Evolutionary conservation across 2,113 vertebrate genomes (phyloP), one percentile per base, ranked within the genome.

Genomic region (Notarius lentiginosus): DNA sequence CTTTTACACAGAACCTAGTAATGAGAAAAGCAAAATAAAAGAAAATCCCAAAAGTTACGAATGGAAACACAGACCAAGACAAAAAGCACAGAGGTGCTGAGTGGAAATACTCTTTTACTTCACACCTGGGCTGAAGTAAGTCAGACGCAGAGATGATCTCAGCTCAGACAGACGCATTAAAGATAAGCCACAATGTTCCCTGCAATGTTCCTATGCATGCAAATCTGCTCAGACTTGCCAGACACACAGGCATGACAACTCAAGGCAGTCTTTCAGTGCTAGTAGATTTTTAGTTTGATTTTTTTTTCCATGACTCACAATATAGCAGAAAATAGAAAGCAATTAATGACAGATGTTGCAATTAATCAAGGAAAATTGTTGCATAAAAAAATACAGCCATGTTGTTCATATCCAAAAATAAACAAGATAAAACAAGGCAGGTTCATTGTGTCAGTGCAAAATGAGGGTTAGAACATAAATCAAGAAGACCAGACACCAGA

Each of bases 151-250:
- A 89, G 87, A 90, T 90, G 88, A 87, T 89, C 84, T 81, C 86
- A 87, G 81, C 85, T 80, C 84, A 86, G 85, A 81, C 79, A 58
- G 56, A n/a, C 58, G 51, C 18, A 77, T 86, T 73, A 80, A 30
- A 90, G 88, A 92, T 92, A 84, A 92, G 47, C 79, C 86, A 70
- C 30, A 84, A 61, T 84, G 83, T 84, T 84, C 83, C 82, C 83
- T 75, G 65, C 76, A 53, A 27, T 82, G 76, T 88, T 90, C 84
- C 84, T 82, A 61, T 79, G 86, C 88, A 91, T 51, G 72, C 85
- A 88, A 89, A 90, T 89, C 79, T 90, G 92, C 90, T 90, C 91
- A 90, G 89, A 90, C 91, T 91, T 82, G 92, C 83, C 88, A 72
- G 86, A 88, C 65, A 53, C 24, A 72, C 76, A 83, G 68, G 63